These are phyloP conservation scores for Sarcophaga caerulescens DNA, from an alignment of 2,888 invertebrate genomes.

Conservation along the genomic window DNA sequence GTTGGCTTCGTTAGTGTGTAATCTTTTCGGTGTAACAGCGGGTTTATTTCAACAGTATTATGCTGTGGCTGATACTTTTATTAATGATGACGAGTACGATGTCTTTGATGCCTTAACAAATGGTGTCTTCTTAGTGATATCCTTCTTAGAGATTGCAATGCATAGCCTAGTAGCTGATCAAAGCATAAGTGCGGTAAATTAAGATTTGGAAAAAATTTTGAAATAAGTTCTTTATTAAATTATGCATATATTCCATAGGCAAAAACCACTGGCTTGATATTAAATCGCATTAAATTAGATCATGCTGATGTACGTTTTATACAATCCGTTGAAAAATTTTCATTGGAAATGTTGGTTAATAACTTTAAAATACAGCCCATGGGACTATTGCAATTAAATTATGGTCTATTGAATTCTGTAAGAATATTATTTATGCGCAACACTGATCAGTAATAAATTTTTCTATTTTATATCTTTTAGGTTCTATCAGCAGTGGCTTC, in stretches of 20 bases:
- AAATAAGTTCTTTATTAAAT: neutral
- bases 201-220: too few relatives aligned
- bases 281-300: slow-evolving; percentile 72
- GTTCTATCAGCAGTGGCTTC: slow-evolving; percentile 76
- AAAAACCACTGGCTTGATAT: slow-evolving; percentile 72
- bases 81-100: slow-evolving; percentile 75
- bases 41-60: slow-evolving; percentile 76
- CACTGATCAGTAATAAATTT: too few relatives aligned
- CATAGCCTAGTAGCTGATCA: slow-evolving; percentile 72
- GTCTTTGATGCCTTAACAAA: slow-evolving; percentile 75
- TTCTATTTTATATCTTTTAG: slow-evolving; percentile 64
- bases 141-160: slow-evolving; percentile 74
- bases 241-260: slow-evolving; percentile 63
- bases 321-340: slow-evolving; percentile 75
- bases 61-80: slow-evolving; percentile 75
- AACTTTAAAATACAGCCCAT: slow-evolving; percentile 76
- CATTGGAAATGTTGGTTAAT: slow-evolving; percentile 71
- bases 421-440: slow-evolving; percentile 30
- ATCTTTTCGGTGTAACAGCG: slow-evolving; percentile 77
- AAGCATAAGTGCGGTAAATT: slow-evolving; percentile 69
- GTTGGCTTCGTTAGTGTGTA: slow-evolving; percentile 75
- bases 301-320: slow-evolving; percentile 75
- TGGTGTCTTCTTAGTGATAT: slow-evolving; percentile 75
- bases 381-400: slow-evolving; percentile 75
- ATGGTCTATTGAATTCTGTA: slow-evolving; percentile 73